Percentiles rank a stretch among this genome's conserved stretches.
These are phyloP conservation scores for Lasioglossum figueresi DNA, from an alignment of 2,888 invertebrate species.

Conservation along the genomic window DNA sequence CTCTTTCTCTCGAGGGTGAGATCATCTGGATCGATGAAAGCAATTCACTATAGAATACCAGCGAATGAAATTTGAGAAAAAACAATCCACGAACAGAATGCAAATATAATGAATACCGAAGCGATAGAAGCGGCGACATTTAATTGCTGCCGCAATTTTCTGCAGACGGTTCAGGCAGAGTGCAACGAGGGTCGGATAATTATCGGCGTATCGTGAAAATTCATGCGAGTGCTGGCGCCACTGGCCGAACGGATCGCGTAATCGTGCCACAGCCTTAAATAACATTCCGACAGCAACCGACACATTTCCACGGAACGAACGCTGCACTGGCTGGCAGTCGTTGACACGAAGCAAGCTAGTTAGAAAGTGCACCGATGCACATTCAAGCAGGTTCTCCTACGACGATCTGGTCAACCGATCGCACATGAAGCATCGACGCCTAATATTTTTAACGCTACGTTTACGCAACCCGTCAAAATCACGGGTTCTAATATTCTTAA, in stretches of 20 bases:
- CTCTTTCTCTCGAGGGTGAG: neutral
- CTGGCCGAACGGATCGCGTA: neutral
- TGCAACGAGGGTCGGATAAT: neutral
- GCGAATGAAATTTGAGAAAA: neutral
- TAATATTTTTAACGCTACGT: neutral
- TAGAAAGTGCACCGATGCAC: neutral
- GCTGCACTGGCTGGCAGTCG: neutral
- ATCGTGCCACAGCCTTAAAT: conserved; percentile 29
- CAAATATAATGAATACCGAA: neutral
- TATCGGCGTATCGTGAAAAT: neutral
- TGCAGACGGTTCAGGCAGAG: neutral
- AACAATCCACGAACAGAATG: neutral
- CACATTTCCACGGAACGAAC: neutral
- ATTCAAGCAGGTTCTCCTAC: neutral
- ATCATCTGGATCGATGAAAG: neutral
- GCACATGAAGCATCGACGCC: too few relatives aligned
- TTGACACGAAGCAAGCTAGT: neutral
- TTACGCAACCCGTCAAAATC: too few relatives aligned
- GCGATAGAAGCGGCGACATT: neutral
- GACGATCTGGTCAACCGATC: neutral
- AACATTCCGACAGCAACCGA: conserved; percentile 18
- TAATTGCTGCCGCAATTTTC: neutral
- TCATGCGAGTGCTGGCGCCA: neutral
- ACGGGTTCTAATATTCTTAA: too few relatives aligned
- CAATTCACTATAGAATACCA: neutral